These are phyloP conservation scores for Isurus oxyrinchus DNA, from an alignment of 2,113 vertebrate genomes.

Conservation along the genomic window DNA sequence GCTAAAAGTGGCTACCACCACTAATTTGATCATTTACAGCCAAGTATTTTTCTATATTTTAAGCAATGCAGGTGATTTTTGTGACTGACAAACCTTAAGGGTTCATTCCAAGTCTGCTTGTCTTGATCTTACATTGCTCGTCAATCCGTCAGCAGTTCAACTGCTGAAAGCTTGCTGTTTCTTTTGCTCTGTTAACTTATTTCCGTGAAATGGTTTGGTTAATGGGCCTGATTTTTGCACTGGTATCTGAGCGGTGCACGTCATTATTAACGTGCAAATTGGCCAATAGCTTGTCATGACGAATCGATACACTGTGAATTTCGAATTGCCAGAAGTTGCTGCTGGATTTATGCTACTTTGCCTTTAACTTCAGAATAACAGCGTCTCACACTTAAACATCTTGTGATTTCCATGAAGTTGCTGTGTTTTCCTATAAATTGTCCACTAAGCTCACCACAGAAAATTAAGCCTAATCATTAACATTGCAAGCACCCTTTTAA, in stretches of 20 bases:
- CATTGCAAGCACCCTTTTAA: neutral
- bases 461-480: neutral
- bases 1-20: neutral
- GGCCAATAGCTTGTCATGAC: too few species aligned
- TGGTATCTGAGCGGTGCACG: neutral
- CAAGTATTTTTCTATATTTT: neutral
- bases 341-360: neutral
- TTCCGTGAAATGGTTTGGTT: neutral
- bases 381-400: neutral
- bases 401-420: neutral
- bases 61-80: neutral
- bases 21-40: neutral
- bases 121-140: neutral
- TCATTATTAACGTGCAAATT: too few species aligned
- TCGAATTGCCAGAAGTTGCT: neutral
- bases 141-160: neutral
- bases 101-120: neutral
- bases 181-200: neutral
- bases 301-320: neutral
- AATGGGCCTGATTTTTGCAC: neutral
- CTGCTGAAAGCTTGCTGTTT: neutral
- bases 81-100: neutral
- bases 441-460: neutral
- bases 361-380: neutral
- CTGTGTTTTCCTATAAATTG: neutral